These are phyloP conservation scores for Synanthedon formicaeformis DNA, from an alignment of 2,888 invertebrate genomes.

Conservation along the genomic window DNA sequence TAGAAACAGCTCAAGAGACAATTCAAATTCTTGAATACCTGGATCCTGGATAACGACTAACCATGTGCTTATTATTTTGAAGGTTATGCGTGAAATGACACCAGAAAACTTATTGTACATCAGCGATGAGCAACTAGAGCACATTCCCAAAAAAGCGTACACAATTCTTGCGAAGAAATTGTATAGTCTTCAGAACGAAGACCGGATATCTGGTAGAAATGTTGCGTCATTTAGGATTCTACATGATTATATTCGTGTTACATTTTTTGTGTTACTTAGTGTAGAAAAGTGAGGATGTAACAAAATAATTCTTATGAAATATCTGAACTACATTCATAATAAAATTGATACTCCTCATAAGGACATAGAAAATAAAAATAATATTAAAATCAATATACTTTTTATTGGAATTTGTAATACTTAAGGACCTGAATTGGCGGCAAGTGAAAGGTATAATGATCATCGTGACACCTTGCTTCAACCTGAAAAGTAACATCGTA, in stretches of 20 bases:
- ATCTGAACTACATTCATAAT: too few species aligned
- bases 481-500: conserved; percentile 26
- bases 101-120: conserved; percentile 29
- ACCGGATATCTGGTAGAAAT: too few species aligned
- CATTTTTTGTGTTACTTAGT: too few species aligned
- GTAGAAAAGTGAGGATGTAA: too few species aligned
- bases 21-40: too few species aligned
- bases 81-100: conserved; percentile 50
- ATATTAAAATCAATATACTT: background rate
- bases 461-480: conserved; percentile 37
- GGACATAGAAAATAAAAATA: background rate
- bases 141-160: conserved; percentile 30
- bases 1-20: too few species aligned
- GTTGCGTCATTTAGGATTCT: too few species aligned
- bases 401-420: conserved; percentile 1
- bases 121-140: conserved; percentile 34
- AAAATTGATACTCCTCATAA: too few species aligned
- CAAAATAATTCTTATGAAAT: too few species aligned
- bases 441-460: conserved; percentile 40
- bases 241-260: too few species aligned
- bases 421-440: conserved; percentile 35
- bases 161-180: conserved; percentile 44
- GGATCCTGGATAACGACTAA: too few species aligned
- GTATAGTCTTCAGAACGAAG: too few species aligned
- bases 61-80: conserved; percentile 1